Evolutionary conservation across 2,797 vertebrate genomes (phyloP).

Genomic region (Trachurus trachurus): DNA sequence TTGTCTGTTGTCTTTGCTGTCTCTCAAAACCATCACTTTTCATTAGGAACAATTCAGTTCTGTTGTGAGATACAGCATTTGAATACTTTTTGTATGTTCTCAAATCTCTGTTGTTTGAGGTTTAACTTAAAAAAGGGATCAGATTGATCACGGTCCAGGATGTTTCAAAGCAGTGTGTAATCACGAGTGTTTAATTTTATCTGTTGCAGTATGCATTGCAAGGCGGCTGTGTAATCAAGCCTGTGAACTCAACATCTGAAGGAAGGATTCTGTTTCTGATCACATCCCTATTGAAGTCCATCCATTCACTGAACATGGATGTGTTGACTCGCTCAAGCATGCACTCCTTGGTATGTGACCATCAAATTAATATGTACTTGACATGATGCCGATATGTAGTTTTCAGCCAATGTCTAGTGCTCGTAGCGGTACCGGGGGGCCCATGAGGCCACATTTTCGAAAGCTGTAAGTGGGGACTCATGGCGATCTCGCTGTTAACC

Average conservation of each 20-base stretch:
- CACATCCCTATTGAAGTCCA: conserved; percentile 80
- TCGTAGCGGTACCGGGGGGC: conserved; percentile 11
- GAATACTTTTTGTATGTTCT: conserved; percentile 75
- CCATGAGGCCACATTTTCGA: conserved; percentile 60
- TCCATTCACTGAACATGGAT: conserved; percentile 74
- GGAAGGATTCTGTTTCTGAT: conserved; percentile 84
- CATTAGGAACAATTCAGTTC: conserved; percentile 71
- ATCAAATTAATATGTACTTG: conserved; percentile 69
- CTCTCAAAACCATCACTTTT: conserved; percentile 79
- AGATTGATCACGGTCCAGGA: conserved; percentile 83
- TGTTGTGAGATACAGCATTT: conserved; percentile 67
- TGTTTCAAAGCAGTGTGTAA: conserved; percentile 85
- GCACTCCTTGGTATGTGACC: conserved; percentile 52
- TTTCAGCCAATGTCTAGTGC: conserved; percentile 29
- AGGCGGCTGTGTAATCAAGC: conserved; percentile 84
- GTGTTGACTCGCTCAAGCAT: conserved; percentile 61
- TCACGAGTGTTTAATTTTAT: conserved; percentile 85
- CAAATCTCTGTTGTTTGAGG: conserved; percentile 81
- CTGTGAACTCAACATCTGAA: conserved; percentile 88
- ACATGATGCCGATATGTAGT: conserved; percentile 56
- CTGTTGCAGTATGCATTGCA: conserved; percentile 84
- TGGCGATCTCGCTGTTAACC: conserved; percentile 82
- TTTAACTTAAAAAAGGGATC: conserved; percentile 74
- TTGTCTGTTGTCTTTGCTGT: conserved; percentile 72
- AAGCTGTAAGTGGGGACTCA: conserved; percentile 60